A percentile compares a stretch with the other conserved stretches of the same genome.
These are phyloP conservation scores for Rhinogobio ventralis DNA, from an alignment of 2,797 vertebrate species.

Conservation along the genomic window DNA sequence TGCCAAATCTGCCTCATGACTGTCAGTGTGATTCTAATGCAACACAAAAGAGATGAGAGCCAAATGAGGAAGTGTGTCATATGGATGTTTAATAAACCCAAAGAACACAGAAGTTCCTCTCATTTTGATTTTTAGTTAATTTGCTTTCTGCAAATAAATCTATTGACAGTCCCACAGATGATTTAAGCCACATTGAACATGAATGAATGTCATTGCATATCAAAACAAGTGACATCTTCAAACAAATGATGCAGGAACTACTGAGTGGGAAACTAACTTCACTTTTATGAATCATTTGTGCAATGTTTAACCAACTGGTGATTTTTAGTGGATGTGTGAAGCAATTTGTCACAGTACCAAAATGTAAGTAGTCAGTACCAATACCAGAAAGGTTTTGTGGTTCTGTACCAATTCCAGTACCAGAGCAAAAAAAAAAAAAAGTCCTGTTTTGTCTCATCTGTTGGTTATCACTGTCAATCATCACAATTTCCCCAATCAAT, in stretches of 20 bases:
- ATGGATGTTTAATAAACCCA: slow-evolving; percentile 2
- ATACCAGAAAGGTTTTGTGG: too few relatives aligned
- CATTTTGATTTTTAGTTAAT: background rate
- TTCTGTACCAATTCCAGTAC: too few relatives aligned
- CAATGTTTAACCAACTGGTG: background rate
- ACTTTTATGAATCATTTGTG: background rate
- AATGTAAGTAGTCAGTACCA: too few relatives aligned
- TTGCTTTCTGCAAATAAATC: background rate
- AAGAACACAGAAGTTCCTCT: background rate
- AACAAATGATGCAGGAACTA: background rate
- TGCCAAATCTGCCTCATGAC: slow-evolving; percentile 14
- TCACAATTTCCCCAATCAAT: background rate
- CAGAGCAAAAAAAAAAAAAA: too few relatives aligned
- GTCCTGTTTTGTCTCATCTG: too few relatives aligned
- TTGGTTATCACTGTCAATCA: too few relatives aligned
- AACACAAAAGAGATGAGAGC: background rate
- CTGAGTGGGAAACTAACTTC: background rate
- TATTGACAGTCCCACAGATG: background rate
- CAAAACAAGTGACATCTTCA: background rate
- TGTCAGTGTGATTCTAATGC: slow-evolving; percentile 14
- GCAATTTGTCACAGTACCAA: background rate
- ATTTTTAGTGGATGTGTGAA: background rate
- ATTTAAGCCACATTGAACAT: background rate
- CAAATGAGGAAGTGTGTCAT: slow-evolving; percentile 11
- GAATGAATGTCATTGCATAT: background rate